phyloP scores from a whole-genome alignment of 1,140 invertebrate species.

The Ips typographus region DNA sequence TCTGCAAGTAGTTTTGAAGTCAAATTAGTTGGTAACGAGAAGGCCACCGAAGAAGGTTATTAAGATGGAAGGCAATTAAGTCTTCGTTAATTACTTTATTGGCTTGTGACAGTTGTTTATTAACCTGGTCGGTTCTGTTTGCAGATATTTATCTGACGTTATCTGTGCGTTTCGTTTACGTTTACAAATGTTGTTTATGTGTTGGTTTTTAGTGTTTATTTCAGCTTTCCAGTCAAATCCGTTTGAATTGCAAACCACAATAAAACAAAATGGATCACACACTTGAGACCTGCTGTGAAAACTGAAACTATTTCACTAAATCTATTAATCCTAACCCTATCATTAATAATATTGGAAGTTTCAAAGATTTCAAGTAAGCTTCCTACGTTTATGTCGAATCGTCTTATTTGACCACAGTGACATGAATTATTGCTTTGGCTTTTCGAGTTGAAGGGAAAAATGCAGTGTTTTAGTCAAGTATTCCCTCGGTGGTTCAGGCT shows the following conservation, averaged over 20 bases:
- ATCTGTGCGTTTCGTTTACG: conserved; percentile 1
- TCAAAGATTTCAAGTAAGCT: conserved; percentile 3
- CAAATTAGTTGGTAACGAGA: conserved; percentile 16
- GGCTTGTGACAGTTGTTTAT: conserved; percentile 39
- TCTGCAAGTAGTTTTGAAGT: not conserved
- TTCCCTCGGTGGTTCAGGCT: not conserved
- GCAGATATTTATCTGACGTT: conserved; percentile 25
- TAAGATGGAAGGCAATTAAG: conserved; percentile 40
- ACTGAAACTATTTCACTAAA: not conserved
- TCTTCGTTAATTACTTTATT: conserved; percentile 43
- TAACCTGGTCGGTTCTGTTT: conserved; percentile 19
- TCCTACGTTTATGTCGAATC: not conserved
- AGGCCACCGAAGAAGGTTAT: conserved; percentile 22
- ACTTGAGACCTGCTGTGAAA: conserved; percentile 4
- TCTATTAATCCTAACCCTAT: conserved; percentile 5
- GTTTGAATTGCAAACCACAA: not conserved
- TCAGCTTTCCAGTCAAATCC: too few relatives aligned
- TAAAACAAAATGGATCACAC: conserved; percentile 18
- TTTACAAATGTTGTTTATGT: not conserved
- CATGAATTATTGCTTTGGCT: not conserved
- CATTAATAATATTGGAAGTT: conserved; percentile 13
- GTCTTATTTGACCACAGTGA: not conserved
- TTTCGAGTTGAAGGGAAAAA: too few relatives aligned
- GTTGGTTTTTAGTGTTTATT: too few relatives aligned
- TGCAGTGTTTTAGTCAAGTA: not conserved